Base-by-base conservation (phyloP, 2,888 invertebrate genomes). In the Strigamia maritima region DNA sequence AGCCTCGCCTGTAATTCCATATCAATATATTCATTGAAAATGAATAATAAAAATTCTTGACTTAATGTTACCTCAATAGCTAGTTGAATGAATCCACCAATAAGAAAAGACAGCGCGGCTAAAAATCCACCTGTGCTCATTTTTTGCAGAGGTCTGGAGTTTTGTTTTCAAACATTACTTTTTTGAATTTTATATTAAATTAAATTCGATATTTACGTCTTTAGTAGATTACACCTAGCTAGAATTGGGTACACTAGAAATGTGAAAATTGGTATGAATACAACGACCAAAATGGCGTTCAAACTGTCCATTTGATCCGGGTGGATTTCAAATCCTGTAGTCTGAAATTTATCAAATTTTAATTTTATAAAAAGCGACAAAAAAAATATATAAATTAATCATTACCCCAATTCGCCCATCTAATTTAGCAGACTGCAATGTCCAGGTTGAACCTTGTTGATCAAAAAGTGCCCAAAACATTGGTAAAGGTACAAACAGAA, bases 381-480 rank as follows among this genome's bases (percentile, higher is more conserved):
- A 35, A 35, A 35, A 1, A 3, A 35, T 4, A 31, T 6, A 4
- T 12, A 44, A 19, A n/a, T 22, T 19, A 22, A 54, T 19, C 19
- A 14, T 44, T n/a, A 14, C 49, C 38, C 81, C 81, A 31, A 83
- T 28, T 75, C 82, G 79, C 8, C 85, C 84, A 79, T 85, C 82
- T 86, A 87, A 86, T 80, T 82, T 81, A 0, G 84, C 84, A 0
- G 86, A 87, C 82, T 88, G 87, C 80, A 87, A 83, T 19, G 87
- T 85, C 87, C 87, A 87, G 79, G 85, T 82, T 35, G 87, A 87
- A 70, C 86, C 87, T 83, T 84, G 88, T 82, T 88, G 89, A 83
- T 88, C 89, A 84, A 86, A 89, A 28, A 89, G 85, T 6, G 89
- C 87, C 89, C 89, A 89, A 84, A 88, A 89, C 74, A 89, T 81